Evolutionary conservation across 1,140 invertebrate genomes (phyloP), one percentile per base, ranked within the genome.

Genomic region (Oreohelix idahoensis): DNA sequence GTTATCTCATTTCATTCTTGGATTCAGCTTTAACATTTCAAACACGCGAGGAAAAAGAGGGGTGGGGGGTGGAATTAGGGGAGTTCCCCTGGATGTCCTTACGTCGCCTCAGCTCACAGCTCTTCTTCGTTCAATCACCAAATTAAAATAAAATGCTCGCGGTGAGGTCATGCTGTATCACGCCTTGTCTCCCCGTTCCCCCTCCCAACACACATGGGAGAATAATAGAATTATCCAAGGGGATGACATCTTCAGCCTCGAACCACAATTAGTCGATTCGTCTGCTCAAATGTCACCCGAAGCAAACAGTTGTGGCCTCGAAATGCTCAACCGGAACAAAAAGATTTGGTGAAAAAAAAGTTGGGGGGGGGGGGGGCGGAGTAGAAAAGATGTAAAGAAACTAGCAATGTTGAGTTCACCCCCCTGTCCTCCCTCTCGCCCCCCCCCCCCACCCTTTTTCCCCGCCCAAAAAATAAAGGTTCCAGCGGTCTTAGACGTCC

Each of bases 131-230:
- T 39, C 76, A 53, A 49, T 36, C 75, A 53, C 75, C 75, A 26
- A 53, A 58, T 58, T 63, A 36, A 53, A 35, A 38, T 32, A 38
- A 58, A 36, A 36, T 58, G 76, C 38, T 53, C 45, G 76, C 11
- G 76, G 51, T 32, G 76, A 78, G 38, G 76, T 53, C 51, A 53
- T 63, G 76, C 51, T 63, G 20, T 63, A 63, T 63, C 51, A 78
- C n/a, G 29, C 63, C 63, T 35, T 2, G 29, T 11, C 63, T 66
- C 63, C 63, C 29, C 29, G 23, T 11, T 23, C 26, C 29, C 63
- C 5, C 63, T 32, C 63, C 8, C n/a, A 66, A 66, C n/a, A 66
- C 63, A 66, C 63, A 29, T 15, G 63, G n/a, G 63, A 66, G 63
- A 66, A 66, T 66, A 66, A 66, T 66, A 17, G 63, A 66, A 66